Conservation (phyloP, 1,140 invertebrate genomes). For the Campoletis sonorensis region DNA sequence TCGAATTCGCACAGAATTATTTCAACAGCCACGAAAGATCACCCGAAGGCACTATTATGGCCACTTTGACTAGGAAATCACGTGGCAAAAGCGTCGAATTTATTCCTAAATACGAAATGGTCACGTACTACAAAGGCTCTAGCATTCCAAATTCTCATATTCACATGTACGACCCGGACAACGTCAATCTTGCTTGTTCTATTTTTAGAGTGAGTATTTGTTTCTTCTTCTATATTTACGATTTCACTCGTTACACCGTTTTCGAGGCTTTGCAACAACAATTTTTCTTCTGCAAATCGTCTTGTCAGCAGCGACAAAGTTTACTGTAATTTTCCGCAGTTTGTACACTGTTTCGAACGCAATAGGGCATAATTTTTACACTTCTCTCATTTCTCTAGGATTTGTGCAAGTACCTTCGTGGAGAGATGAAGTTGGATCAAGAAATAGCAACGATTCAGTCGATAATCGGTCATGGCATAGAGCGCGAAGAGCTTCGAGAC, state of each 20-base stretch:
- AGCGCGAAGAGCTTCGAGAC: conserved; percentile 91
- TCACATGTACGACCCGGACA: conserved; percentile 96
- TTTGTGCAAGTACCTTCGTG: conserved; percentile 90
- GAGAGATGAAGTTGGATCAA: conserved; percentile 89
- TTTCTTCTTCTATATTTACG: background rate
- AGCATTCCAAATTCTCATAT: conserved; percentile 96
- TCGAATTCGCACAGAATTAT: conserved; percentile 95
- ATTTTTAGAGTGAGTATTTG: conserved; percentile 88
- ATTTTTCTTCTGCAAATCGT: no score
- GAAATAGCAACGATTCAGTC: conserved; percentile 90
- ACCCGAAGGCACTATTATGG: conserved; percentile 91
- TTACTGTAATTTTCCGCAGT: no score
- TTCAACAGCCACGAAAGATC: conserved; percentile 94
- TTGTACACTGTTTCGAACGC: no score
- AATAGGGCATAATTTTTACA: background rate
- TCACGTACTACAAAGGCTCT: conserved; percentile 90
- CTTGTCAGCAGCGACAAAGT: no score
- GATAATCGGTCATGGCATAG: conserved; percentile 90
- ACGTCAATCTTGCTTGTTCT: conserved; percentile 91
- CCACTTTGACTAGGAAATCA: conserved; percentile 89
- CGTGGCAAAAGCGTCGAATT: conserved; percentile 85
- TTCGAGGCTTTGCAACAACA: no score
- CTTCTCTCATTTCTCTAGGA: conserved; percentile 78
- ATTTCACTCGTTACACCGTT: no score
- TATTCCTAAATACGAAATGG: conserved; percentile 94